These are phyloP conservation scores for Apotomis turbidana DNA, from an alignment of 2,888 invertebrate species.

Conservation along the genomic window DNA sequence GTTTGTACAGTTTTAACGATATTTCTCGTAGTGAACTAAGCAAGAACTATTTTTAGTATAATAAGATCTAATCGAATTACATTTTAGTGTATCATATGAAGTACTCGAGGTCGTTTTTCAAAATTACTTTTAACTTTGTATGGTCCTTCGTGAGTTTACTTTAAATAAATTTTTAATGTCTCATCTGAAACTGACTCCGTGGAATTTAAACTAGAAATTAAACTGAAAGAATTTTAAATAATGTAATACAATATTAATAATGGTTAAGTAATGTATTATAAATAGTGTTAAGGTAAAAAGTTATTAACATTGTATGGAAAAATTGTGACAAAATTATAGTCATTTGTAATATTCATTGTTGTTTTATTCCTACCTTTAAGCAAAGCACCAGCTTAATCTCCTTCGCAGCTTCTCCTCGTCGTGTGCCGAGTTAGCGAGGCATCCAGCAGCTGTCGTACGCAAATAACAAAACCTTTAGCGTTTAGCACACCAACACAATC, in stretches of 20 bases:
- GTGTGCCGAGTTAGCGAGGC: not conserved
- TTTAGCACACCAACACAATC: too few relatives aligned
- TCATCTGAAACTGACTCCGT: conserved; percentile 74
- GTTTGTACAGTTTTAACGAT: conserved; percentile 83
- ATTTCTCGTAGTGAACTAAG: conserved; percentile 80
- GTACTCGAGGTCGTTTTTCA: conserved; percentile 68
- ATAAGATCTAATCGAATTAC: conserved; percentile 84
- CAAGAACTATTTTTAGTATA: conserved; percentile 81
- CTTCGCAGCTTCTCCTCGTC: not conserved
- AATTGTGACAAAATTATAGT: conserved; percentile 85
- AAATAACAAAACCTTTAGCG: too few relatives aligned
- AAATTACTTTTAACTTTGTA: conserved; percentile 74
- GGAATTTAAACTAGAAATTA: conserved; percentile 77
- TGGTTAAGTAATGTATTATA: conserved; percentile 83
- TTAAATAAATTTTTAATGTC: conserved; percentile 62
- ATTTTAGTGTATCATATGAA: conserved; percentile 79
- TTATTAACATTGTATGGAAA: conserved; percentile 85
- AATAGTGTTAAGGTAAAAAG: conserved; percentile 82
- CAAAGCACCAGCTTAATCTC: not conserved
- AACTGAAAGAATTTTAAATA: conserved; percentile 82
- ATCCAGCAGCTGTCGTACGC: not conserved
- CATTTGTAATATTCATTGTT: conserved; percentile 84
- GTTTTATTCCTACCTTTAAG: conserved; percentile 66
- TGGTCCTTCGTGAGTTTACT: conserved; percentile 69
- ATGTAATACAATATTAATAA: conserved; percentile 80